phyloP scores from a whole-genome alignment of 1,140 invertebrate genomes.

The Cotesia typhae region DNA sequence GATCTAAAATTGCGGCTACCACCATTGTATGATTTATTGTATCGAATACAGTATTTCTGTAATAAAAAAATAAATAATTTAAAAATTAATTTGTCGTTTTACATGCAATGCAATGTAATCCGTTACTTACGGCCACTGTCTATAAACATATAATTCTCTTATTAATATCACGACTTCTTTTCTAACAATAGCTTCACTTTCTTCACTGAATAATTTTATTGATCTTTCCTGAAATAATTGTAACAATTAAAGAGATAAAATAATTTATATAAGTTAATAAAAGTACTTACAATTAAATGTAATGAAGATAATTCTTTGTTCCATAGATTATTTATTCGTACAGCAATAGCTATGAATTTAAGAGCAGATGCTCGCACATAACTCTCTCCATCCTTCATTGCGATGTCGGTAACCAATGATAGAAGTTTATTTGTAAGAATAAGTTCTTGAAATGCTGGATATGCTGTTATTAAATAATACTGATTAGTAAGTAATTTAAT shows the following conservation, averaged over 20 bases:
- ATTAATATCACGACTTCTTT: constrained; percentile 75
- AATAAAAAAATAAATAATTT: constrained; percentile 22
- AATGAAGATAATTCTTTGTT: constrained; percentile 69
- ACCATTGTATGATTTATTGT: constrained; percentile 67
- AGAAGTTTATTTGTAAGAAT: constrained; percentile 73
- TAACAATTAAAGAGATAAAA: constrained; percentile 8
- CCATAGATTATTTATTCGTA: constrained; percentile 74
- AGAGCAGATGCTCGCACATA: constrained; percentile 79
- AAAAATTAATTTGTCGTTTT: constrained; percentile 10
- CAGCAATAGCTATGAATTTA: constrained; percentile 73
- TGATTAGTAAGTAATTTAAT: background rate
- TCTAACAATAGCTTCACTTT: constrained; percentile 79
- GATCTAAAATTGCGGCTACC: constrained; percentile 72
- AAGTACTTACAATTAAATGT: constrained; percentile 70
- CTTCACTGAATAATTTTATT: constrained; percentile 70
- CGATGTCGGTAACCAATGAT: constrained; percentile 71
- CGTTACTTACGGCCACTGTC: constrained; percentile 68
- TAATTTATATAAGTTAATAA: constrained; percentile 39
- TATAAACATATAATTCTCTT: constrained; percentile 72
- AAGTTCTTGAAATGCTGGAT: constrained; percentile 79
- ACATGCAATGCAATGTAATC: constrained; percentile 22
- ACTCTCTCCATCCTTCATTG: constrained; percentile 73
- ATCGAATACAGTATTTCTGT: constrained; percentile 53
- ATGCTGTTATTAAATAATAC: constrained; percentile 68
- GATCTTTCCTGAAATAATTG: constrained; percentile 69